A percentile compares a stretch with the other conserved stretches of the same genome.
These are phyloP conservation scores for Hypocryptadius cinnamomeus DNA, from an alignment of 2,113 vertebrate genomes.

Conservation along the genomic window DNA sequence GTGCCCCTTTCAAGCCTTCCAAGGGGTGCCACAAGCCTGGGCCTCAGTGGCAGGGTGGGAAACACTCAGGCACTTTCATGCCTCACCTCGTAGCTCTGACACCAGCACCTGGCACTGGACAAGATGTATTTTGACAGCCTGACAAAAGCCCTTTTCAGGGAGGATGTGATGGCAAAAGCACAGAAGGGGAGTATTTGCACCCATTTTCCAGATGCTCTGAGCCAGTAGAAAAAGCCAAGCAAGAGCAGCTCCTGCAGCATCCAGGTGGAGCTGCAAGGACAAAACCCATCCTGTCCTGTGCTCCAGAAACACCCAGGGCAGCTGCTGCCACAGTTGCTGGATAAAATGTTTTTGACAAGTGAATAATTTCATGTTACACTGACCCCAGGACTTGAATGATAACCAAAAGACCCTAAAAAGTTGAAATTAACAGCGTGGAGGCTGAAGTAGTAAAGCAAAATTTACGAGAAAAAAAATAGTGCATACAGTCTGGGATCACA, in stretches of 20 bases:
- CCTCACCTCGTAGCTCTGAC: neutral
- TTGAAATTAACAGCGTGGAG: neutral
- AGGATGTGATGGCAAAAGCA: neutral
- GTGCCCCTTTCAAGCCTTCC: neutral
- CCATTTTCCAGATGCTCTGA: neutral
- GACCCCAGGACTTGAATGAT: neutral
- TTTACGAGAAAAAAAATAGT: fast-evolving
- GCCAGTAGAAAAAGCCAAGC: neutral
- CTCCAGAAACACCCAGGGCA: neutral
- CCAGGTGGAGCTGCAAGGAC: neutral
- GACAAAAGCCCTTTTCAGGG: neutral
- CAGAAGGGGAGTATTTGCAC: neutral
- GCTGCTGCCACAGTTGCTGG: neutral
- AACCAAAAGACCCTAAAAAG: neutral
- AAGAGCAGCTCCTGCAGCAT: neutral
- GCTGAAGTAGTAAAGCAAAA: neutral
- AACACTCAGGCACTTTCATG: neutral
- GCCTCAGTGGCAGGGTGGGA: neutral
- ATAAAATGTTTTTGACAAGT: neutral
- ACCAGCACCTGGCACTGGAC: neutral
- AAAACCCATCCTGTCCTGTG: neutral
- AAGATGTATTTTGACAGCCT: neutral
- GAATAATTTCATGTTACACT: neutral
- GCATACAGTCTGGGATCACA: neutral
- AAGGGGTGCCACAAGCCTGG: neutral